A percentile compares a stretch with the other conserved stretches of the same genome.
Evolutionary conservation across 2,113 vertebrate species (phyloP).

Genomic region (Sorex araneus): DNA sequence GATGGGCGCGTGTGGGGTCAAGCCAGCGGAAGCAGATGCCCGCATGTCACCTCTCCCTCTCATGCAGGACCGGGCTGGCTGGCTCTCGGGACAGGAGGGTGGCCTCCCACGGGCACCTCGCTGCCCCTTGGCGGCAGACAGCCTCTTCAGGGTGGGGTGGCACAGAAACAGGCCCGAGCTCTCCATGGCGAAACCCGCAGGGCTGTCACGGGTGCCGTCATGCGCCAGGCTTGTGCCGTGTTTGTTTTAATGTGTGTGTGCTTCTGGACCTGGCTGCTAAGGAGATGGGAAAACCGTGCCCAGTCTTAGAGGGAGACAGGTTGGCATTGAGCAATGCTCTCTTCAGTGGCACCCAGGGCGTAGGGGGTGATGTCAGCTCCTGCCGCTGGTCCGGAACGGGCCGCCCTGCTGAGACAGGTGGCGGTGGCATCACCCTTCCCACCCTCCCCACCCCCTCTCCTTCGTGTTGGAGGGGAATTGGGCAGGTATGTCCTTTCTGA

Average conservation of each 20-base stretch:
- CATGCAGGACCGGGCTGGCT: not conserved
- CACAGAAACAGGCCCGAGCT: constrained; percentile 33
- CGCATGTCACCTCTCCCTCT: too few relatives aligned
- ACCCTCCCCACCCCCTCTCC: not conserved
- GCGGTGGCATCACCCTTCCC: not conserved
- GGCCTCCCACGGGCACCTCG: not conserved
- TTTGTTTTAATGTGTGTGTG: constrained; percentile 67
- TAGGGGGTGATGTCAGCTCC: constrained; percentile 81
- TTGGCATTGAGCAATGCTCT: constrained; percentile 74
- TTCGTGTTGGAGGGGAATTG: not conserved
- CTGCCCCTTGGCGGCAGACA: constrained; percentile 31
- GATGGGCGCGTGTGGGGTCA: too few relatives aligned
- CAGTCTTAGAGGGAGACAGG: constrained; percentile 64
- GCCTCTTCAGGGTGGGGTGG: not conserved
- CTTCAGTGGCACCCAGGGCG: constrained; percentile 76
- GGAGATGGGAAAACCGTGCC: constrained; percentile 60
- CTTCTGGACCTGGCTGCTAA: constrained; percentile 69
- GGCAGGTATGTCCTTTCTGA: constrained; percentile 31
- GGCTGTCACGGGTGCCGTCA: constrained; percentile 55
- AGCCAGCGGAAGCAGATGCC: not conserved
- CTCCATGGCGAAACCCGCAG: constrained; percentile 60
- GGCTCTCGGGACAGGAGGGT: not conserved
- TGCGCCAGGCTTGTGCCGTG: constrained; percentile 54
- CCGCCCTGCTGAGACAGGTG: constrained; percentile 68
- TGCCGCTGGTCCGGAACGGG: constrained; percentile 70